Base-by-base conservation (phyloP, 2,888 invertebrate species). In the Dorcus parallelipipedus region DNA sequence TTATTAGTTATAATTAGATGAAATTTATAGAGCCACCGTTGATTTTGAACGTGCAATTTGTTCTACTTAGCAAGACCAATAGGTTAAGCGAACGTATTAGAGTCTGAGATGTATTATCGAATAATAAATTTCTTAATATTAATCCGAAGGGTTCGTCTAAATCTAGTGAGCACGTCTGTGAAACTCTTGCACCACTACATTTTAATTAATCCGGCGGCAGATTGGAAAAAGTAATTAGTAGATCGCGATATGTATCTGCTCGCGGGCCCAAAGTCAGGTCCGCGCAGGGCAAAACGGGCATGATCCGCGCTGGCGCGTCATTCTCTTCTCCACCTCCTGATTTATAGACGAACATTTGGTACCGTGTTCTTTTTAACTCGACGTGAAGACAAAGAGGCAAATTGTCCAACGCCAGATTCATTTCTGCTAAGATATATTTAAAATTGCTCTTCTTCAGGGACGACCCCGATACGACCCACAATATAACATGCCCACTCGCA, bases 221-320 rank as follows among this genome's bases (percentile, higher is more conserved):
- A 70, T 71, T 71, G 71, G 71, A 72, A 72, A 72, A 72, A 72
- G 71, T 71, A 72, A 72, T 72, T 71, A 72, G 69, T 67, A 68
- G 68, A 68, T 68, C 70, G 65, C 66, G 68, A 68, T 69, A 68
- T 69, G 69, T 69, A 69, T 69, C 69, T 62, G 64, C 56, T 62
- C 58, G 58, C 59, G 64, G 62, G 59, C 57, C 56, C 54, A 54
- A 54, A 49, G 39, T 52, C 41, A 48, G 49, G 49, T 40, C 50
- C 50, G 49, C 49, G 40, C 39, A 20, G 49, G 43, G 42, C 50
- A 45, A 56, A 49, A 48, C 52, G 49, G 52, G 56, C 54, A 45
- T 56, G 58, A 52, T 56, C 59, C 61, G 63, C 61, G 54, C 60
- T 59, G 58, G 57, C 54, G 52, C 58, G 54, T 52, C 56, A 55